Evolutionary conservation across 2,888 invertebrate species (phyloP), one percentile per base, ranked within the genome.

Genomic region (Ophion slaviceki): DNA sequence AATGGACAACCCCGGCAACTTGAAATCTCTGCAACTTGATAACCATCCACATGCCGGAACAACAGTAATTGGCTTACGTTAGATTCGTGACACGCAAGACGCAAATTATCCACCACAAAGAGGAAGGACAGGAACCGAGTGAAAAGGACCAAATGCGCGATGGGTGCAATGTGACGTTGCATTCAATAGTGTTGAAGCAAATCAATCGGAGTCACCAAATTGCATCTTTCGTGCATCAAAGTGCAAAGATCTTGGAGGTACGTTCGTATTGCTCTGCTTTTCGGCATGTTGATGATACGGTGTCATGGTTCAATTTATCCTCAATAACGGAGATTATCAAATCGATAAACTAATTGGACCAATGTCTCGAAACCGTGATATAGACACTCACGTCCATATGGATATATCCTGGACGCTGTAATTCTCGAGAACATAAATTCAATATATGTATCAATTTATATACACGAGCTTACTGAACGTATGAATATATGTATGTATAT

Each of bases 361-460:
- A 47, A 47, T 47, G 3, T 10, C 47, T 47, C 1, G 11, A 14
- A 14, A 47, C 14, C 14, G 6, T 45, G 8, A 45, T 45, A 45
- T 11, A 11, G 45, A 45, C 11, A 47, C 47, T 14, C 10, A 47
- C 14, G 11, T 14, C 11, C 11, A 14, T 47, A 11, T 14, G 3
- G 3, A 11, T 24, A 68, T 17, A 40, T 14, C 32, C 47, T 47
- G 24, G 66, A 10, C 17, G 57, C 59, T 64, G 61, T 61, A 80
- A 80, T 67, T 77, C 40, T 67, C 61, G 57, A 59, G 28, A 68
- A 40, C 45, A 78, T 62, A 62, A 45, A 59, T 36, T 59, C 45
- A 62, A 62, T 47, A 17, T 47, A 47, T 57, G 47, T 71, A 17
- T 74, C 17, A 53, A 32, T 70, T 70, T 47, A 47, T 47, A 24